Evolutionary conservation across 1,140 invertebrate species (phyloP).

Genomic region (Euschistus heros): DNA sequence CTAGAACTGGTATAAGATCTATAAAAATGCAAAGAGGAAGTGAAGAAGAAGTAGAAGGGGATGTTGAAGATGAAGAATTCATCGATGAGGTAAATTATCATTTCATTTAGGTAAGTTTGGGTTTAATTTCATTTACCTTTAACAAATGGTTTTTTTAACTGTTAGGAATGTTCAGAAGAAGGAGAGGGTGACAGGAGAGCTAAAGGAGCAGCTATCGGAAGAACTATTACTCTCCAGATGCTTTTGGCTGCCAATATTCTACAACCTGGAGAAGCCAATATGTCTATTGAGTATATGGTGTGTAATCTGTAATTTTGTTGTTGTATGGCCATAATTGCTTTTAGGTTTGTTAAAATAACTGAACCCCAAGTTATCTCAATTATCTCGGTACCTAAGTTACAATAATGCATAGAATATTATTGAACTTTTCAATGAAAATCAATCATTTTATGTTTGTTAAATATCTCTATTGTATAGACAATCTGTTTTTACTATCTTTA

Average conservation of each 20-base stretch:
- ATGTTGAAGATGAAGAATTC: slow-evolving; percentile 31
- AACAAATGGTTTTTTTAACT: background rate
- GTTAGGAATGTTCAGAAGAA: slow-evolving; percentile 21
- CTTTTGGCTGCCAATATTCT: slow-evolving; percentile 68
- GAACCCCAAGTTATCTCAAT: no score
- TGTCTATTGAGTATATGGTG: slow-evolving; percentile 84
- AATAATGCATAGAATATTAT: no score
- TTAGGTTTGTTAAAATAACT: no score
- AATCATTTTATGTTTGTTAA: no score
- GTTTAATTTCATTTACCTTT: background rate
- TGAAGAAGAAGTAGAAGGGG: slow-evolving; percentile 32
- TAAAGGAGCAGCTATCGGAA: slow-evolving; percentile 41
- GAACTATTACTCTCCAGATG: slow-evolving; percentile 75
- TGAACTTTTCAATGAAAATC: no score
- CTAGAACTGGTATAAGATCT: no score
- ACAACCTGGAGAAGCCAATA: slow-evolving; percentile 62
- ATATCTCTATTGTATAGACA: no score
- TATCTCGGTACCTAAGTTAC: no score
- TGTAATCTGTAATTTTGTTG: no score
- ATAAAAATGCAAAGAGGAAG: slow-evolving; percentile 18
- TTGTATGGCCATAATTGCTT: no score
- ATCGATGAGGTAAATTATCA: slow-evolving; percentile 29
- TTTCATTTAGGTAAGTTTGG: slow-evolving; percentile 11
- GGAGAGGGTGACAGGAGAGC: slow-evolving; percentile 15
- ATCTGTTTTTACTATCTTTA: no score